Conservation (phyloP, 2,113 vertebrate species). For the Sapajus apella region DNA sequence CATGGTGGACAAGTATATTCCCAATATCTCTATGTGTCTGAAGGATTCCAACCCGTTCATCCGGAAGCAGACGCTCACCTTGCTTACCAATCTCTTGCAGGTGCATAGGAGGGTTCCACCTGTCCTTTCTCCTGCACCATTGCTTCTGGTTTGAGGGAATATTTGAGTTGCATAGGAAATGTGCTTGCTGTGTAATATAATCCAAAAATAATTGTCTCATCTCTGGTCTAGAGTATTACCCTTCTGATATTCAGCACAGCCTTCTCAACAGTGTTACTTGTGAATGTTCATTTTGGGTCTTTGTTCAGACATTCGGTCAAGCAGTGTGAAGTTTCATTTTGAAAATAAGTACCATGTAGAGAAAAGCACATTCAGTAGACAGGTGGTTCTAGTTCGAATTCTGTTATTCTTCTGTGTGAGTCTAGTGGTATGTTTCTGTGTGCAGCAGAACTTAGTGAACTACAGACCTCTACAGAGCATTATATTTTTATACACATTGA, state of each 20-base stretch:
- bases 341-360: not conserved
- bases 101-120: constrained; percentile 69
- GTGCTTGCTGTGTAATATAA: not conserved
- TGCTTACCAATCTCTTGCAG: constrained; percentile 97
- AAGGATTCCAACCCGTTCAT: constrained; percentile 88
- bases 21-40: constrained; percentile 91
- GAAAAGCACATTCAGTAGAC: not conserved
- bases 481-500: not conserved
- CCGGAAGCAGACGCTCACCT: constrained; percentile 93
- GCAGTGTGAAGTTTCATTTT: not conserved
- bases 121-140: fast-evolving
- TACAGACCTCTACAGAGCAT: not conserved
- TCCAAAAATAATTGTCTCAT: not conserved
- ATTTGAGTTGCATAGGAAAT: not conserved
- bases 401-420: not conserved
- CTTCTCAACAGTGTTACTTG: not conserved
- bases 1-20: constrained; percentile 91
- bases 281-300: not conserved
- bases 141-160: not conserved
- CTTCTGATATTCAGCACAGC: not conserved
- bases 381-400: not conserved
- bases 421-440: too few relatives aligned
- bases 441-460: not conserved
- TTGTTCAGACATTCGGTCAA: not conserved
- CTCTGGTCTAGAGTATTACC: not conserved